phyloP scores from a whole-genome alignment of 2,113 vertebrate species.

The Mus musculus region DNA sequence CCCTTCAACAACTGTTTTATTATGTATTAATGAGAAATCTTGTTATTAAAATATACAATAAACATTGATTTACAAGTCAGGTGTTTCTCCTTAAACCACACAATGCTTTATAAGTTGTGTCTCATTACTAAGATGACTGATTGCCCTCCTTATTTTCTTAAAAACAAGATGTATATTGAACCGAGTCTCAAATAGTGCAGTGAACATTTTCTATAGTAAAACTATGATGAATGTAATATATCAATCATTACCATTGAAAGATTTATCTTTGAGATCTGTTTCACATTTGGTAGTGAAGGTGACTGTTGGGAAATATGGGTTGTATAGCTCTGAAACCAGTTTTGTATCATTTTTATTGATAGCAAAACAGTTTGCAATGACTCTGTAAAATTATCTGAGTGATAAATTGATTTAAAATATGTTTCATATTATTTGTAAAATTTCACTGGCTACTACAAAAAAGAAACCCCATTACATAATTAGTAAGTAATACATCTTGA shows the following conservation, averaged over 20 bases:
- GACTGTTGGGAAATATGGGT: conserved; percentile 50
- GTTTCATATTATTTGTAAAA: conserved; percentile 36
- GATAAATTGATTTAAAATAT: conserved; percentile 66
- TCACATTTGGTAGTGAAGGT: conserved; percentile 43
- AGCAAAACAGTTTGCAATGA: conserved; percentile 18
- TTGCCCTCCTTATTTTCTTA: not conserved
- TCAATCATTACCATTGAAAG: conserved; percentile 19
- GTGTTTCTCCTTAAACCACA: conserved; percentile 43
- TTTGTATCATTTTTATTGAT: conserved; percentile 66
- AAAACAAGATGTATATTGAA: not conserved
- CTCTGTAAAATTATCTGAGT: conserved; percentile 12
- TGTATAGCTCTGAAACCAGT: not conserved
- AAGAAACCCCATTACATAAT: conserved; percentile 23
- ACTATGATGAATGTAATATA: not conserved
- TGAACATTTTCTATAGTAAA: conserved; percentile 11
- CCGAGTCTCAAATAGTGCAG: not conserved
- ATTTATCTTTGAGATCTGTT: conserved; percentile 22
- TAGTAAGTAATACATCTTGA: not conserved
- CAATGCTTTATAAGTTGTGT: not conserved
- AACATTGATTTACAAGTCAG: conserved; percentile 48
- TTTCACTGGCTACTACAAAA: conserved; percentile 31
- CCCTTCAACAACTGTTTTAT: conserved; percentile 51
- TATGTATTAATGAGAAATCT: conserved; percentile 55
- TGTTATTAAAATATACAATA: conserved; percentile 55
- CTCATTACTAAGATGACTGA: conserved; percentile 24